These are phyloP conservation scores for Drosophila suboccidentalis DNA, from an alignment of 2,888 invertebrate genomes.

Conservation along the genomic window DNA sequence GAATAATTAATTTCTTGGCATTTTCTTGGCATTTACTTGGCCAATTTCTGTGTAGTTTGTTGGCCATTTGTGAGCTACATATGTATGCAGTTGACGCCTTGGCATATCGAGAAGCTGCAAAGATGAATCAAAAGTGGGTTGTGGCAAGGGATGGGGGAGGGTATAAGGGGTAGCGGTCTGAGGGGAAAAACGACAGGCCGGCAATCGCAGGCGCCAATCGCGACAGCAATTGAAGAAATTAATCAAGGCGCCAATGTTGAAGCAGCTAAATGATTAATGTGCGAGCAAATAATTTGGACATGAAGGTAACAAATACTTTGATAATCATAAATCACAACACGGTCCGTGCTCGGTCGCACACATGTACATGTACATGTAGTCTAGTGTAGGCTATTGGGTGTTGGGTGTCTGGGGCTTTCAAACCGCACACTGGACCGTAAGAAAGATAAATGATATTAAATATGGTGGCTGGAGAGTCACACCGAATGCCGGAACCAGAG, in stretches of 20 bases:
- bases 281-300: slow-evolving; percentile 76
- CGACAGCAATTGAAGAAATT: slow-evolving; percentile 76
- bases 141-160: not conserved
- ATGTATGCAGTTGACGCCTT: slow-evolving; percentile 48
- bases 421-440: slow-evolving; percentile 70
- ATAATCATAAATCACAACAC: slow-evolving; percentile 79
- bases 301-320: slow-evolving; percentile 80
- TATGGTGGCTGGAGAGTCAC: slow-evolving; percentile 55
- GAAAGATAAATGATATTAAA: slow-evolving; percentile 80
- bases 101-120: slow-evolving; percentile 46
- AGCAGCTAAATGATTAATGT: slow-evolving; percentile 73
- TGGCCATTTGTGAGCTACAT: slow-evolving; percentile 64
- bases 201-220: slow-evolving; percentile 68
- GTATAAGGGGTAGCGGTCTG: not conserved
- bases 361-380: slow-evolving; percentile 35
- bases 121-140: not conserved
- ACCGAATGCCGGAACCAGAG: not conserved
- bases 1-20: slow-evolving; percentile 29
- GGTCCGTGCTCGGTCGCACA: slow-evolving; percentile 17
- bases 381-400: not conserved
- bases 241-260: slow-evolving; percentile 69
- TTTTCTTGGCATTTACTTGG: slow-evolving; percentile 3
- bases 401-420: slow-evolving; percentile 9
- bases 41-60: slow-evolving; percentile 38
- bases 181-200: not conserved